Evolutionary conservation across 2,888 invertebrate species (phyloP).

Genomic region (Coronaproctus castanopsis): DNA sequence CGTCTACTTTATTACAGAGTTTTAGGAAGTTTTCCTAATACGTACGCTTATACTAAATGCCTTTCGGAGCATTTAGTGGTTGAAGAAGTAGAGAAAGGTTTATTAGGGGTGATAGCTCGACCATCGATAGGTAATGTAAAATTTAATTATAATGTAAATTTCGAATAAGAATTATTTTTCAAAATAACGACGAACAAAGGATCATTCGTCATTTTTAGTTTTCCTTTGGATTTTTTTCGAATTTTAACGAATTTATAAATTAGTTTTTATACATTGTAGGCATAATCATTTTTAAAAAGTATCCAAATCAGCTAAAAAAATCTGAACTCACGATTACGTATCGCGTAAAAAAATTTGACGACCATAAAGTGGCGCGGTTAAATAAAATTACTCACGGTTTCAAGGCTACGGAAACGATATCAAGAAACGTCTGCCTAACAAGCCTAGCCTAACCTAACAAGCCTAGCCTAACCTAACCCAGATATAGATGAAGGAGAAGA

Average conservation of each 20-base stretch:
- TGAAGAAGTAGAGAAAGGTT: conserved; percentile 41
- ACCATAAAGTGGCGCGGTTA: no score
- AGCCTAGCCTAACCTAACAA: no score
- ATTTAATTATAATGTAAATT: neutral
- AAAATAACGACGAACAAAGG: neutral
- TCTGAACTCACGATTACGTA: no score
- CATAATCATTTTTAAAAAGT: no score
- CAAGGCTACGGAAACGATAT: no score
- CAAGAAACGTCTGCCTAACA: no score
- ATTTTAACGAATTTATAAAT: neutral
- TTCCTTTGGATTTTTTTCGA: neutral
- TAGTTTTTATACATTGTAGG: no score
- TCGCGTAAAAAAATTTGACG: no score
- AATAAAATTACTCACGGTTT: no score
- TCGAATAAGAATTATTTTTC: neutral
- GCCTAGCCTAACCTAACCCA: no score
- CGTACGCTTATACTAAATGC: conserved; percentile 84
- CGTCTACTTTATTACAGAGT: conserved; percentile 25
- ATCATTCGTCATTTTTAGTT: neutral
- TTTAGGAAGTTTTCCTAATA: conserved; percentile 60
- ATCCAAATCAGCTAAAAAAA: no score
- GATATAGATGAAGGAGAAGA: no score
- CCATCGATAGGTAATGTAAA: conserved; percentile 63
- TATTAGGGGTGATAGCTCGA: conserved; percentile 61
- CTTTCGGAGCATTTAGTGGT: conserved; percentile 68